Conservation (phyloP, 2,113 vertebrate genomes). For the Indri indri region DNA sequence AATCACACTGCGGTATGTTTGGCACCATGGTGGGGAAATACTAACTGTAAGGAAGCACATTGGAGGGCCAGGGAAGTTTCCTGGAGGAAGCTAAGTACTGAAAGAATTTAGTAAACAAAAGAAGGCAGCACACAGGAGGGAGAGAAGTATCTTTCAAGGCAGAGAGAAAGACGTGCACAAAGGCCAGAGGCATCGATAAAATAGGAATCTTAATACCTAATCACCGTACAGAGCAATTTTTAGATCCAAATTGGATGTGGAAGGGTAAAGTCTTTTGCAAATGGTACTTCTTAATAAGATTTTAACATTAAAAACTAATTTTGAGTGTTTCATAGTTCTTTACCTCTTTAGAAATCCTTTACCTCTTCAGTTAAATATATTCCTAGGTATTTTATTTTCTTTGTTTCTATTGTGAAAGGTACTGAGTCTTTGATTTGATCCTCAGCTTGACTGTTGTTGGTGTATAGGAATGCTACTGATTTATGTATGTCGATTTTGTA, state of each 20-base stretch:
- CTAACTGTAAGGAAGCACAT: neutral
- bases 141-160: neutral
- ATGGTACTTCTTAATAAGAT: neutral
- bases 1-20: neutral
- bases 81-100: neutral
- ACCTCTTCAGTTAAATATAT: no score
- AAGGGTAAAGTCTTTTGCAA: neutral
- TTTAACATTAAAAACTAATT: neutral
- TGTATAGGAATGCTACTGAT: no score
- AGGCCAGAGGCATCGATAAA: neutral
- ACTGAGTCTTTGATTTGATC: no score
- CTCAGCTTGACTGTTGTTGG: no score
- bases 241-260: neutral
- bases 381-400: no score
- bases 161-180: neutral
- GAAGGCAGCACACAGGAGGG: fast-evolving
- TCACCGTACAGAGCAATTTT: neutral
- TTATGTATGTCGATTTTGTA: no score
- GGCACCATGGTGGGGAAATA: neutral
- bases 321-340: neutral
- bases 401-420: no score
- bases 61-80: neutral
- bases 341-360: no score
- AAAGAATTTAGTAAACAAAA: neutral
- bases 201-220: neutral